phyloP scores from a whole-genome alignment of 2,113 vertebrate genomes.

The Gasterosteus nipponicus region DNA sequence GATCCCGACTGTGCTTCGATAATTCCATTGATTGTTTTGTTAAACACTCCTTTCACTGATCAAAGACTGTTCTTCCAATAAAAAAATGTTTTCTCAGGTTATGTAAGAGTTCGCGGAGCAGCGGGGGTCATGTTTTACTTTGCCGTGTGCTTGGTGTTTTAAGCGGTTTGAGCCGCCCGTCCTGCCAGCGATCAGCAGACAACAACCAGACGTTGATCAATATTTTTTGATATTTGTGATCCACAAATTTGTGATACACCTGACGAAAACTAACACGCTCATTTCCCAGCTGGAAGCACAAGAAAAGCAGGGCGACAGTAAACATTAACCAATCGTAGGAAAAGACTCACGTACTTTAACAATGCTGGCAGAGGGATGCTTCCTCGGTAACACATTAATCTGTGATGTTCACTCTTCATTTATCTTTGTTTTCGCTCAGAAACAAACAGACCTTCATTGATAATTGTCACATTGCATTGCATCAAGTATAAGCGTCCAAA shows the following conservation, averaged over 20 bases:
- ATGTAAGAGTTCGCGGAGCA: slow-evolving; percentile 26
- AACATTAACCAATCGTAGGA: slow-evolving; percentile 37
- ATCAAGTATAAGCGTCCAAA: background rate
- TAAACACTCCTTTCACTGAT: background rate
- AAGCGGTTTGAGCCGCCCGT: slow-evolving; percentile 8
- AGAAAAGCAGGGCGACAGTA: background rate
- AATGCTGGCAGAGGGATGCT: background rate
- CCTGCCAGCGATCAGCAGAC: background rate
- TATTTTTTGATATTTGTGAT: background rate
- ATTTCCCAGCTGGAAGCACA: background rate
- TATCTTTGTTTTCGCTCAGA: background rate
- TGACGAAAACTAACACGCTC: background rate
- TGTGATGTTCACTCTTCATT: background rate
- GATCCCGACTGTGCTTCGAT: background rate
- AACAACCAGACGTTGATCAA: background rate
- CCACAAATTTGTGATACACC: background rate
- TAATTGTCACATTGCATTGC: background rate
- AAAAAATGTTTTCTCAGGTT: slow-evolving; percentile 61
- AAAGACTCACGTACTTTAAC: background rate
- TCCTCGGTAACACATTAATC: slow-evolving; percentile 33
- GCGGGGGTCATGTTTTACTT: slow-evolving; percentile 28
- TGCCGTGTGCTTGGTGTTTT: slow-evolving; percentile 23
- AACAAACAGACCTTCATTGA: background rate
- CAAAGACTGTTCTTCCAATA: slow-evolving; percentile 24
- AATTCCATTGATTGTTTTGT: background rate